phyloP scores from a whole-genome alignment of 2,888 invertebrate species.

The Doris montereyensis region DNA sequence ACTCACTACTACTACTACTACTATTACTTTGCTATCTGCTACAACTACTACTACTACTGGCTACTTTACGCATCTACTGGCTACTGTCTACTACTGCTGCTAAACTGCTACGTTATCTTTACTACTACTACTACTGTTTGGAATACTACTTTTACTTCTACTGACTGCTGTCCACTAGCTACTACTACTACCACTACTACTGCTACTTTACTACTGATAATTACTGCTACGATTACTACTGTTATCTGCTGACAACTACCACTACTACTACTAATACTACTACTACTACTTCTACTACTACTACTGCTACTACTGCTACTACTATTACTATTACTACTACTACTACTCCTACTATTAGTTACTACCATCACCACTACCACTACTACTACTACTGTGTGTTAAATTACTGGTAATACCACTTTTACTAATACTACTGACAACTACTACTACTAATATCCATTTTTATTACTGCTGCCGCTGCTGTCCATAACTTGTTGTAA shows the following conservation, averaged over 20 bases:
- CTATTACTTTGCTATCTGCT: no score
- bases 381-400: conserved; percentile 12
- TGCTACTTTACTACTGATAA: conserved; percentile 14
- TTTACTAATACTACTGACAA: neutral
- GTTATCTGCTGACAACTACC: no score
- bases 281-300: no score
- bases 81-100: no score
- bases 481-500: conserved; percentile 6
- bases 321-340: no score
- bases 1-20: no score
- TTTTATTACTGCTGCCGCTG: conserved; percentile 1
- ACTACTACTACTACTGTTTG: conserved; percentile 1
- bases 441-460: conserved; percentile 1
- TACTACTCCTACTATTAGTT: neutral
- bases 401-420: neutral
- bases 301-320: no score
- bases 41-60: no score
- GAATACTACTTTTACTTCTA: neutral
- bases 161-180: conserved; percentile 10
- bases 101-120: neutral
- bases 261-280: no score
- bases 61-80: no score
- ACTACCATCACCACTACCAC: neutral
- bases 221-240: conserved; percentile 10
- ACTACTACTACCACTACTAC: conserved; percentile 11